Evolutionary conservation across 1,140 invertebrate genomes (phyloP), one percentile per base, ranked within the genome.

Genomic region (Akabosia matsudoensis): DNA sequence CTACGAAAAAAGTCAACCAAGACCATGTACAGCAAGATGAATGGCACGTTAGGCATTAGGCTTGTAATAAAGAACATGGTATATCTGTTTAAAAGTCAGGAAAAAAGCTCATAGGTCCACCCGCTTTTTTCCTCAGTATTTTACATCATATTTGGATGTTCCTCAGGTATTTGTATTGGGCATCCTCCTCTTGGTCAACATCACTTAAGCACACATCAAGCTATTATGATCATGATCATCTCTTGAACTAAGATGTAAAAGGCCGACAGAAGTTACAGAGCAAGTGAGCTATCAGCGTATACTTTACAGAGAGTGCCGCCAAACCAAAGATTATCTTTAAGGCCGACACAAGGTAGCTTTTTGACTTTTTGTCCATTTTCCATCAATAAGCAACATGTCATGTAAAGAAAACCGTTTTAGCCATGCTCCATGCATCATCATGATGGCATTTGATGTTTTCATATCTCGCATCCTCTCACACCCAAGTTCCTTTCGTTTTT

Each of bases 301-400:
- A n/a, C 7, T 22, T 45, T 67, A 30, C 24, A 7, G 61, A 67
- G 31, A 67, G 61, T 30, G 61, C 61, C 61, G 61, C 28, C 61
- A n/a, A 7, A 67, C 2, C 13, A 14, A 14, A 24, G 13, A 61
- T 22, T 22, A 22, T 16, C 54, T 61, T 61, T 61, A n/a, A n/a
- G n/a, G n/a, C 37, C 7, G 37, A 18, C 37, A 45, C 37, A 10
- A 7, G 54, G 24, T 67, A 67, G 22, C 61, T 67, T 67, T 45
- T 67, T 67, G 61, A 67, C 61, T 67, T 67, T 67, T 67, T 67
- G 24, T 67, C 61, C 30, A 67, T 67, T 67, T 28, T 67, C 61
- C 61, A 67, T 67, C 61, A 67, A 67, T 67, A 67, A 67, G 61
- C 61, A 28, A 67, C 10, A n/a, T 67, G 61, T 56, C 54, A 56